A percentile compares a stretch with the other conserved stretches of the same genome.
Conservation (phyloP, 2,888 invertebrate genomes). For the Tipula confusa region DNA sequence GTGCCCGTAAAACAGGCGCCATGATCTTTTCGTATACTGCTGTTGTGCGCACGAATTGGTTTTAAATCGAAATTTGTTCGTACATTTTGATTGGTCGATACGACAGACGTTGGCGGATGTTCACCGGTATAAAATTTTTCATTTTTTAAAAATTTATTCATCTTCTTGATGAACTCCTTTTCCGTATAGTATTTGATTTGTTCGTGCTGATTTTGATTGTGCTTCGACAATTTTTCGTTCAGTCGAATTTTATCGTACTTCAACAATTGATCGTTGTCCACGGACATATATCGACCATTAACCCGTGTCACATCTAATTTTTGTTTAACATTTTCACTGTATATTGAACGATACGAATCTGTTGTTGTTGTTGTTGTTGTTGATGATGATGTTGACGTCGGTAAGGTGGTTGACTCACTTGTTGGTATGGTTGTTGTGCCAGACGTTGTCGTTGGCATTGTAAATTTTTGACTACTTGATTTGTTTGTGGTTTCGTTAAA, state of each 20-base stretch:
- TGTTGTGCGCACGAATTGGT: neutral
- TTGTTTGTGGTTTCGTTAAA: slow-evolving; percentile 39
- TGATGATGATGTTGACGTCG: neutral
- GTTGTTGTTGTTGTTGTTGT: slow-evolving; percentile 25
- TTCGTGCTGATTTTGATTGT: slow-evolving; percentile 30
- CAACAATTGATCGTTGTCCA: slow-evolving; percentile 35
- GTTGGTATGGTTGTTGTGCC: neutral
- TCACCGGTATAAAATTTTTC: slow-evolving; percentile 37
- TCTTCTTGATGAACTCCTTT: slow-evolving; percentile 47
- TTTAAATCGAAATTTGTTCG: neutral
- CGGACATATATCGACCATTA: slow-evolving; percentile 35
- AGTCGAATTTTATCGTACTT: slow-evolving; percentile 32
- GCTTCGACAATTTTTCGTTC: slow-evolving; percentile 29
- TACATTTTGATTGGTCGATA: neutral
- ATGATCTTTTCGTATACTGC: slow-evolving; percentile 40
- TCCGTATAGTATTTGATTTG: slow-evolving; percentile 38
- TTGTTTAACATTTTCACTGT: slow-evolving; percentile 31
- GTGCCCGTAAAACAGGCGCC: slow-evolving; percentile 76
- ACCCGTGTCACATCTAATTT: slow-evolving; percentile 32
- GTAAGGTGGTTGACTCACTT: neutral
- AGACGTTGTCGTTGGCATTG: slow-evolving; percentile 41
- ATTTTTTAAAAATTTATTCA: slow-evolving; percentile 49
- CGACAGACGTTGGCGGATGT: neutral
- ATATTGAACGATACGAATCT: neutral
- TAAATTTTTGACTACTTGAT: slow-evolving; percentile 44